Evolutionary conservation across 2,113 vertebrate genomes (phyloP), one percentile per base, ranked within the genome.

Genomic region (Fregata magnificens): DNA sequence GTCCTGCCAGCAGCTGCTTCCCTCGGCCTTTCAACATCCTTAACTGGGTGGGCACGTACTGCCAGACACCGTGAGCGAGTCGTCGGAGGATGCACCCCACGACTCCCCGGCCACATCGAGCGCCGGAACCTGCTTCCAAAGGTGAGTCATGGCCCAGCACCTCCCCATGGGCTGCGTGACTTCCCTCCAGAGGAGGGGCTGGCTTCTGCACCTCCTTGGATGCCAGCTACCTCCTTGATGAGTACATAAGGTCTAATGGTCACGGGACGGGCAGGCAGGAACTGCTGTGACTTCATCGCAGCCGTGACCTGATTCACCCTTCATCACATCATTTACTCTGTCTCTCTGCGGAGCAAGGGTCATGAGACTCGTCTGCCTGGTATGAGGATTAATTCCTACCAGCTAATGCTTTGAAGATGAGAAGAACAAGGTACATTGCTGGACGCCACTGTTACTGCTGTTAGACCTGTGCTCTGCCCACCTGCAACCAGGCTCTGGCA

Each of bases 241-340:
- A 96, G 44, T 92, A 74, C 69, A n/a, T 44, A 45, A 40, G 34
- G 71, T 67, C 81, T 88, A 91, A 86, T 88, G 82, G 84, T 97
- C 96, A 95, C 1, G 5, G 74, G 96, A 95, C 0, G 0, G 73
- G 70, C 56, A 94, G 81, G 92, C 93, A 96, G 94, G 83, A 95
- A 77, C 88, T 95, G 84, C 79, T 1, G 6, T 67, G 72, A 90
- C 86, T 94, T 91, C 92, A 80, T 94, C 0, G 2, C 86, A 84
- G 90, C 72, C 8, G 5, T 92, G 92, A 88, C 96, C 90, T 88
- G 85, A 83, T 88, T 97, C 92, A 92, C 72, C 82, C 62, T 76
- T 88, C 87, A 62, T 66, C 74, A 62, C 72, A 52, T 81, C 72
- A 81, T 84, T 91, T 82, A 61, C 69, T 86, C 66, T 80, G 78